Evolutionary conservation across 2,888 invertebrate species (phyloP), one percentile per base, ranked within the genome.

Genomic region (Tipula unca): DNA sequence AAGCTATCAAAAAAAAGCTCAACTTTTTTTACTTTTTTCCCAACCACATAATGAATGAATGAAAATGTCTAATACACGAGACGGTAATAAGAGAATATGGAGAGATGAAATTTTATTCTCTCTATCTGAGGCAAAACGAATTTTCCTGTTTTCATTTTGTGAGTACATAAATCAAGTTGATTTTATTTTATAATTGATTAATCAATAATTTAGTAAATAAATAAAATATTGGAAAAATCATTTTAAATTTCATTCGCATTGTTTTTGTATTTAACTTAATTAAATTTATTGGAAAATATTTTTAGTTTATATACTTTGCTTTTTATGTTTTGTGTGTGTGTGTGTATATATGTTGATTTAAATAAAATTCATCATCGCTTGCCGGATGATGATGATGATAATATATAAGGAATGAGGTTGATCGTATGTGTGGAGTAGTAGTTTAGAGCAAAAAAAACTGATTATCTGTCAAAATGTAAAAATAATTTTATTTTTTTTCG

Each of bases 1-100:
- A 69, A 69, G 69, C 69, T 69, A 69, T 69, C n/a, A n/a, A n/a
- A 69, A 69, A 69, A 69, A 69, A 69, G 69, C 69, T 69, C 69
- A 25, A 69, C 8, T 69, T 69, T 69, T 69, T 69, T 20, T 25
- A 69, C 25, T 69, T 69, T 69, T 69, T 69, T 69, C 69, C 69
- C 69, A 69, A 69, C 25, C 69, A 69, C 25, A 69, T 25, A 69
- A 69, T 69, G 25, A 20, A 69, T 69, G 69, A 69, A 69, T 69
- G 69, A 69, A 25, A 6, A 1, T 69, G 13, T 69, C 20, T 20
- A 69, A 25, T 69, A 10, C 69, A 69, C 13, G 20, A 69, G 25
- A 69, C 13, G n/a, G 20, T 25, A 69, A 69, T 25, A 69, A 20
- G 20, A 69, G 25, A 69, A 32, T 10, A 48, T 3, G 6, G 69